A percentile compares a stretch with the other conserved stretches of the same genome.
These are phyloP conservation scores for Drosophila ananassae DNA, from an alignment of 1,140 invertebrate genomes.

Conservation along the genomic window DNA sequence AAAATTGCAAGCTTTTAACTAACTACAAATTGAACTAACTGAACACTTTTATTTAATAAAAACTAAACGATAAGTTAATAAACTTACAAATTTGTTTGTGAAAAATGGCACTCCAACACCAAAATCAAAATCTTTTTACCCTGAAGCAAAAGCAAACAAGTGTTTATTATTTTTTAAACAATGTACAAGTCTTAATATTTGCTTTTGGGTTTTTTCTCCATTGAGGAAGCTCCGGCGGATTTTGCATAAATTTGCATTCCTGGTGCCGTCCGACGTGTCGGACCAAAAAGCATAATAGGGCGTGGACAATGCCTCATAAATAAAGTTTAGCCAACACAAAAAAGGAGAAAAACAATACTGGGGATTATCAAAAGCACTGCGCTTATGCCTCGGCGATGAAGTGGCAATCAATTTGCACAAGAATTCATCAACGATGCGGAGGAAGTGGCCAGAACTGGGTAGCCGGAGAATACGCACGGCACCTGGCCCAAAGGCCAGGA, in stretches of 20 bases:
- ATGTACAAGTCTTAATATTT: neutral
- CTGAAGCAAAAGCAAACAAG: neutral
- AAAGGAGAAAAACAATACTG: neutral
- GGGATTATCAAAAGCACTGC: constrained; percentile 2
- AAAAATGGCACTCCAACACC: neutral
- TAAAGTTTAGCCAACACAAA: constrained; percentile 8
- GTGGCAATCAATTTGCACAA: constrained; percentile 38
- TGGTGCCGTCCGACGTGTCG: constrained; percentile 8
- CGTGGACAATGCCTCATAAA: constrained; percentile 41
- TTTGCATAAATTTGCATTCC: constrained; percentile 45
- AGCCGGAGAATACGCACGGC: constrained; percentile 5
- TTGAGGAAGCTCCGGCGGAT: constrained; percentile 25
- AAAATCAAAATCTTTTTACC: neutral
- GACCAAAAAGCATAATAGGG: constrained; percentile 43
- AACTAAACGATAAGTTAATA: neutral
- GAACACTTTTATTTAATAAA: too few species aligned
- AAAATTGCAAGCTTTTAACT: too few species aligned
- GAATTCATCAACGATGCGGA: constrained; percentile 27
- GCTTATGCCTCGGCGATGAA: constrained; percentile 11
- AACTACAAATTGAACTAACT: too few species aligned
- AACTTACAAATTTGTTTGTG: neutral
- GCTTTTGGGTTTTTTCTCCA: constrained; percentile 3
- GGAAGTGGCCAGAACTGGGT: constrained; percentile 11
- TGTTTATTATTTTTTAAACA: constrained; percentile 4
- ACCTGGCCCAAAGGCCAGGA: constrained; percentile 15